phyloP scores from a whole-genome alignment of 2,888 invertebrate genomes.

The Thymelicus lineola region DNA sequence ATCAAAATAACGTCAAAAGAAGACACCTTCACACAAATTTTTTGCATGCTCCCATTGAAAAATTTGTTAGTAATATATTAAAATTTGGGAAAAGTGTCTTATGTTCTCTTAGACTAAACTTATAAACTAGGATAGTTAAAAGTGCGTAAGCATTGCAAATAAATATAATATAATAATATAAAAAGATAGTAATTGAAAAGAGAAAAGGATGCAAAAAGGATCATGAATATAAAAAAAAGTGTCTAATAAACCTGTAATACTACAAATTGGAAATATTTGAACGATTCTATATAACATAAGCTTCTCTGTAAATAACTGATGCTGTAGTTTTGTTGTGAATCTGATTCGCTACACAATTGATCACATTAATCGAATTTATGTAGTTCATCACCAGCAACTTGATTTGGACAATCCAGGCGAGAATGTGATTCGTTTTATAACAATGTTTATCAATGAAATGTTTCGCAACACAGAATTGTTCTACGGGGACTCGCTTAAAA shows the following conservation, averaged over 20 bases:
- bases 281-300: slow-evolving; percentile 16
- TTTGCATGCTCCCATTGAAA: background rate
- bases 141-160: slow-evolving; percentile 79
- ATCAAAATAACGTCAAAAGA: background rate
- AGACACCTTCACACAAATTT: slow-evolving; percentile 30
- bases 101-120: slow-evolving; percentile 31
- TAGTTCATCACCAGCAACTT: slow-evolving; percentile 71
- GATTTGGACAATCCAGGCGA: slow-evolving; percentile 52
- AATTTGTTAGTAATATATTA: background rate
- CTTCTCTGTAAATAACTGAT: slow-evolving; percentile 21
- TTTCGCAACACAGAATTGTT: slow-evolving; percentile 62
- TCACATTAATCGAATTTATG: slow-evolving; percentile 47
- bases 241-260: slow-evolving; percentile 21
- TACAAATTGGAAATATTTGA: slow-evolving; percentile 19
- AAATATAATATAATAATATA: slow-evolving; percentile 47
- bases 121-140: slow-evolving; percentile 42
- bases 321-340: slow-evolving; percentile 17
- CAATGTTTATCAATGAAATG: slow-evolving; percentile 69
- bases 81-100: slow-evolving; percentile 28
- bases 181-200: slow-evolving; percentile 45
- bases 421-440: slow-evolving; percentile 58
- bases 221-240: slow-evolving; percentile 11
- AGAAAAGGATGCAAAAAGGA: slow-evolving; percentile 44
- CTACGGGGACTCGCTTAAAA: slow-evolving; percentile 77
- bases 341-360: slow-evolving; percentile 36